Evolutionary conservation across 2,797 vertebrate species (phyloP).

Genomic region (Galagoides demidoff): DNA sequence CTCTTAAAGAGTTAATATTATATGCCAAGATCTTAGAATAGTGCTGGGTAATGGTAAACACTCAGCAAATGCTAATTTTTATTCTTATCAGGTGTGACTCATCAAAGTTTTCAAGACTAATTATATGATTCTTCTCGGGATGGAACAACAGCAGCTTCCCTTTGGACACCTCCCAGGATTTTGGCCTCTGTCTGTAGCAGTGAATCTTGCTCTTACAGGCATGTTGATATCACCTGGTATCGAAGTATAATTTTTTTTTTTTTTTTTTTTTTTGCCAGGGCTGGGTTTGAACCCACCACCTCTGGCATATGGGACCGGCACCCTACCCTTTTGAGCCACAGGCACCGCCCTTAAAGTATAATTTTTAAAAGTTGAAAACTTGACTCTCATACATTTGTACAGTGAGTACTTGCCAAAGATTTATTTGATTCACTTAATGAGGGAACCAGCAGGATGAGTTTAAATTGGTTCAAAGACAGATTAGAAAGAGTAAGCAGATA

Average conservation of each 20-base stretch:
- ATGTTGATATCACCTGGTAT: constrained; percentile 38
- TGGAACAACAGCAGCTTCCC: neutral
- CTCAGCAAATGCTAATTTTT: constrained; percentile 43
- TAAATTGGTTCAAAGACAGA: constrained; percentile 50
- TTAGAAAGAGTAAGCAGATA: constrained; percentile 17
- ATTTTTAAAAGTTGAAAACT: constrained; percentile 63
- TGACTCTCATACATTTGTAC: constrained; percentile 26
- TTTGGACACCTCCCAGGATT: neutral
- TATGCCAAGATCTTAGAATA: neutral
- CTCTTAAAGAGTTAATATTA: neutral
- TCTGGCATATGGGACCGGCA: no score
- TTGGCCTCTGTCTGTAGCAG: neutral
- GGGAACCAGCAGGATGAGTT: neutral
- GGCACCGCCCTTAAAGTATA: neutral
- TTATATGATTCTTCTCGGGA: neutral
- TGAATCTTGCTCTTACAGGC: constrained; percentile 52
- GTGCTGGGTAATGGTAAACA: neutral
- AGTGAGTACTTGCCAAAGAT: constrained; percentile 8
- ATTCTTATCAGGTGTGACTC: constrained; percentile 45
- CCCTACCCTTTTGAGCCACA: no score
- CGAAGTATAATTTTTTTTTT: constrained; percentile 50
- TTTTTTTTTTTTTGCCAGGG: no score
- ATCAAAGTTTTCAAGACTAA: neutral
- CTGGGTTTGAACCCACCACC: no score
- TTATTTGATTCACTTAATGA: constrained; percentile 60